phyloP scores from a whole-genome alignment of 2,113 vertebrate genomes.

The Helogale parvula region DNA sequence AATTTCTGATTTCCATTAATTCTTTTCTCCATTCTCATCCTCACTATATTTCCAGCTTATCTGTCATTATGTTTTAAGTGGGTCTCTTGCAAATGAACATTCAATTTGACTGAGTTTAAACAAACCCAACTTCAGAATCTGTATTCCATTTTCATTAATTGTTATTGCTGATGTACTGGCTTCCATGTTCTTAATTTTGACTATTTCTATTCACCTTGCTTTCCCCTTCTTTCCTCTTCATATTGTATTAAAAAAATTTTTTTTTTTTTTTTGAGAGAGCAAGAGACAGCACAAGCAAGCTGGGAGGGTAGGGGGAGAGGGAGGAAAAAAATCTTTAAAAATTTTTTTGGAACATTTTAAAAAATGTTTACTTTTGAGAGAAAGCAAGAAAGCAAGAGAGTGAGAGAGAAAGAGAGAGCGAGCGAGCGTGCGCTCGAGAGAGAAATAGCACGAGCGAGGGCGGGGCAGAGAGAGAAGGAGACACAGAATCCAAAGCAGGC shows the following conservation, averaged over 20 bases:
- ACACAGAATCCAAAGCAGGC: too few relatives aligned
- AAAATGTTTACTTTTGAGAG: too few relatives aligned
- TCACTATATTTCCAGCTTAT: neutral
- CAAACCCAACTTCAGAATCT: neutral
- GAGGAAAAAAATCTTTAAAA: too few relatives aligned
- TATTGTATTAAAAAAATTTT: neutral
- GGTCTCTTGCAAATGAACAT: neutral
- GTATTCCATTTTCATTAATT: neutral
- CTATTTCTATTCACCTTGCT: neutral
- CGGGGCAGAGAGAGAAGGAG: too few relatives aligned
- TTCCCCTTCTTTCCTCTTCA: neutral
- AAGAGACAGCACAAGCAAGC: too few relatives aligned
- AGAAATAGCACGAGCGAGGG: too few relatives aligned
- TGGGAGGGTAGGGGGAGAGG: too few relatives aligned
- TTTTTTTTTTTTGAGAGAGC: neutral
- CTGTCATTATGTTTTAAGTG: neutral
- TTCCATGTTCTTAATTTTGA: neutral
- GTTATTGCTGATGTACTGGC: neutral
- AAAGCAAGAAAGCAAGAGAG: too few relatives aligned
- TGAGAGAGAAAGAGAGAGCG: too few relatives aligned
- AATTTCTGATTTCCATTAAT: neutral
- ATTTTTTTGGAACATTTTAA: too few relatives aligned
- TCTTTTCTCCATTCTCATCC: neutral
- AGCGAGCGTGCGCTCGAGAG: too few relatives aligned
- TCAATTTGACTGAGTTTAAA: neutral